Evolutionary conservation across 2,888 invertebrate species (phyloP).

Genomic region (Nezara viridula): DNA sequence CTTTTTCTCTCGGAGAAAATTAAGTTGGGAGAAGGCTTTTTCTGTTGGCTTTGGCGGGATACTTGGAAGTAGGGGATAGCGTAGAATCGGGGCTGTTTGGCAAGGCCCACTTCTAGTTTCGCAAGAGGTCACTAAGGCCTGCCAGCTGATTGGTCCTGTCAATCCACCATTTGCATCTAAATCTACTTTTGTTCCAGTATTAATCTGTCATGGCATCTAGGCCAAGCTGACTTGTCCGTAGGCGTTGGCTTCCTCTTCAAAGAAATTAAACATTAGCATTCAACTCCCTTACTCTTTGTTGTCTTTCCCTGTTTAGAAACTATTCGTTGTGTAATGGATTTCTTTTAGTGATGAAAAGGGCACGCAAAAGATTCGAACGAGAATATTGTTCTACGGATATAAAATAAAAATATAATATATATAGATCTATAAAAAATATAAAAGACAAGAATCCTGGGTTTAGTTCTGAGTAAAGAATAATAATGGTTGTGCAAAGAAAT

Average conservation of each 20-base stretch:
- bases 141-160: slow-evolving; percentile 26
- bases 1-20: slow-evolving; percentile 5
- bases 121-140: slow-evolving; percentile 1
- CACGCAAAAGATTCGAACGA: background rate
- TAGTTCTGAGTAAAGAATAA: no score
- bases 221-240: slow-evolving; percentile 36
- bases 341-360: background rate
- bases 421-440: no score
- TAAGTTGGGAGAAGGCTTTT: background rate
- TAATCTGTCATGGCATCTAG: slow-evolving; percentile 53
- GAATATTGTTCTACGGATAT: no score
- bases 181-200: slow-evolving; percentile 43
- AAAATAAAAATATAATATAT: no score
- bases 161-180: slow-evolving; percentile 49
- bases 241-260: slow-evolving; percentile 49
- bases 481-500: no score
- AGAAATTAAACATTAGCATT: slow-evolving; percentile 8
- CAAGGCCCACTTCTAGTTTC: background rate
- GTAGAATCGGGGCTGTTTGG: background rate
- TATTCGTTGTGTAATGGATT: background rate
- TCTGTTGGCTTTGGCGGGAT: background rate
- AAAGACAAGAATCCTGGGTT: no score
- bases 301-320: background rate
- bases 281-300: background rate
- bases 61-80: background rate